These are phyloP conservation scores for Leptinotarsa defecta DNA, from an alignment of 1,140 invertebrate genomes.

Conservation along the genomic window DNA sequence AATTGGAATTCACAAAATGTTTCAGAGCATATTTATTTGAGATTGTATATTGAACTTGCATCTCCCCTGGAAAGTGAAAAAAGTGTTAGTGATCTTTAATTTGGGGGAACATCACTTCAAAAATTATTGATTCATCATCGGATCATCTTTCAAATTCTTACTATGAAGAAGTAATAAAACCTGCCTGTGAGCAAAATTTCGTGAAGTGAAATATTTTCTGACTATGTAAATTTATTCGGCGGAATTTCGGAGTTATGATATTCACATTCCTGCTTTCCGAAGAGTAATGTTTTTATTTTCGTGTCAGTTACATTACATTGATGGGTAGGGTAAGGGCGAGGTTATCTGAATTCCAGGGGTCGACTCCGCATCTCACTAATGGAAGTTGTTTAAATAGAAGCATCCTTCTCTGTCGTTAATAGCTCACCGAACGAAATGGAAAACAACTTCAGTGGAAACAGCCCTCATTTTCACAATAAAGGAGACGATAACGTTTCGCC, in stretches of 20 bases:
- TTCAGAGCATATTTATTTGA: no score
- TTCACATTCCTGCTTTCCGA: slow-evolving; percentile 31
- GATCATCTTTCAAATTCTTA: no score
- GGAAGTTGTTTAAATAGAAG: slow-evolving; percentile 54
- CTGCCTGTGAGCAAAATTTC: no score
- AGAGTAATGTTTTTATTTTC: slow-evolving; percentile 33
- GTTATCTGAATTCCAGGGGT: slow-evolving; percentile 36
- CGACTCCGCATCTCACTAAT: slow-evolving; percentile 44
- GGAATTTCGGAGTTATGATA: slow-evolving; percentile 22
- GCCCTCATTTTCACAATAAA: slow-evolving; percentile 40
- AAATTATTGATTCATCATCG: no score
- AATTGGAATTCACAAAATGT: no score
- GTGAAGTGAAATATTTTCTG: neutral
- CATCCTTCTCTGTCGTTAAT: slow-evolving; percentile 53
- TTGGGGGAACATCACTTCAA: no score
- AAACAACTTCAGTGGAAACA: slow-evolving; percentile 50
- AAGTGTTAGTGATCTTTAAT: no score
- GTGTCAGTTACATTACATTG: slow-evolving; percentile 29
- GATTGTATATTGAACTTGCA: no score
- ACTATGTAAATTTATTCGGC: slow-evolving; percentile 12
- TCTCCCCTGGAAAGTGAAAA: no score
- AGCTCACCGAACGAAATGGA: slow-evolving; percentile 52
- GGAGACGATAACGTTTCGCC: slow-evolving; percentile 37
- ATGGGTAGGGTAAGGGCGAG: slow-evolving; percentile 30
- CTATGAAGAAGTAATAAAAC: no score